Percentiles rank a stretch among this genome's conserved stretches.
These are phyloP conservation scores for Cyrtorhinus lividipennis DNA, from an alignment of 1,140 invertebrate species.

Conservation along the genomic window DNA sequence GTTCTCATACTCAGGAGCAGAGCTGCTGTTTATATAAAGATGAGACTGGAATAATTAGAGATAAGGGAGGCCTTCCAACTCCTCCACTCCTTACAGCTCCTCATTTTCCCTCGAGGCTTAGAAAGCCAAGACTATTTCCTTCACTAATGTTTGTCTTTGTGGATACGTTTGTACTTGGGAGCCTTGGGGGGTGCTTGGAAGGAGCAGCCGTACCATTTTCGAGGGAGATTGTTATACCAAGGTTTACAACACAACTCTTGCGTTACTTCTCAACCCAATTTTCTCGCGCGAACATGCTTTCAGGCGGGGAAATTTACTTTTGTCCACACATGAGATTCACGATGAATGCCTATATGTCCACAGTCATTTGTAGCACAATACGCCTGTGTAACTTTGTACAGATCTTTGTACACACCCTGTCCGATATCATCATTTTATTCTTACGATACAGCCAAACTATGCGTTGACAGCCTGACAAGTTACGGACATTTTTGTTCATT, in stretches of 20 bases:
- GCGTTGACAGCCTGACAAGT: too few species aligned
- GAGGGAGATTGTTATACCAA: not conserved
- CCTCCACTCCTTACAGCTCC: too few species aligned
- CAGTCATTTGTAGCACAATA: too few species aligned
- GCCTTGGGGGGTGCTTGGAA: not conserved
- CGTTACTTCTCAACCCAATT: not conserved
- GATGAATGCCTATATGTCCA: too few species aligned
- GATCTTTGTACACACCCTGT: too few species aligned
- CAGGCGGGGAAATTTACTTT: too few species aligned
- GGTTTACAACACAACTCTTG: not conserved
- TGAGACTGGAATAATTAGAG: conserved; percentile 19
- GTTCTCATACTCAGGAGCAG: conserved; percentile 4
- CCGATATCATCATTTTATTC: too few species aligned
- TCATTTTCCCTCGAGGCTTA: not conserved
- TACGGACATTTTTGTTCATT: too few species aligned
- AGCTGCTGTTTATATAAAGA: conserved; percentile 21
- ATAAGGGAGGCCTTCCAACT: conserved; percentile 11
- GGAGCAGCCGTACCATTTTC: not conserved
- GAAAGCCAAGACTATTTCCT: conserved; percentile 15
- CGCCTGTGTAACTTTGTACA: too few species aligned
- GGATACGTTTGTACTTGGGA: not conserved
- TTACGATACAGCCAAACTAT: too few species aligned
- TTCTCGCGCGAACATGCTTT: too few species aligned
- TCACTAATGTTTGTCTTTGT: conserved; percentile 17
- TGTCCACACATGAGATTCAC: too few species aligned